Percentiles rank a stretch among this genome's conserved stretches.
These are phyloP conservation scores for Corythornis madagascariensis DNA, from an alignment of 2,113 vertebrate genomes.

Conservation along the genomic window DNA sequence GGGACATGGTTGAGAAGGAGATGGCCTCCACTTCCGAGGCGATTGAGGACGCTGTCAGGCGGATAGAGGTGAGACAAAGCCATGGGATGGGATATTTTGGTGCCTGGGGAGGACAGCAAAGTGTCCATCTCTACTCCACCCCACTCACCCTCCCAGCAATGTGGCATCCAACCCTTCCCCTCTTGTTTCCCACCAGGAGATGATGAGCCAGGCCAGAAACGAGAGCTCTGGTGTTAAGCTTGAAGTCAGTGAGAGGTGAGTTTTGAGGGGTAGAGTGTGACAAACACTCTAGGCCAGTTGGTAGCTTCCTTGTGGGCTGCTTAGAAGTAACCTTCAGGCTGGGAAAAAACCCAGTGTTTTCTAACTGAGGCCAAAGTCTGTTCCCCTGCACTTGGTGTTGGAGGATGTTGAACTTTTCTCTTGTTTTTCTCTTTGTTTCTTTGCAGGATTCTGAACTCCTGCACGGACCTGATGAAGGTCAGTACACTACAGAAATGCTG, in stretches of 20 bases:
- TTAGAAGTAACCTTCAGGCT: neutral
- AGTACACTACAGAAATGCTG: neutral
- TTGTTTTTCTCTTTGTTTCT: neutral
- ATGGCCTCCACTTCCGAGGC: conserved; percentile 93
- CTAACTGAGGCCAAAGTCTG: neutral
- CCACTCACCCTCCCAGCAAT: rapidly evolving
- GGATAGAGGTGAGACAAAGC: conserved; percentile 86
- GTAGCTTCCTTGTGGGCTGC: neutral
- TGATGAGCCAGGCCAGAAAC: conserved; percentile 94
- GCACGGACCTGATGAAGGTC: conserved; percentile 98
- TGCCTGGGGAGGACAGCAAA: neutral
- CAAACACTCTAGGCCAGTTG: rapidly evolving
- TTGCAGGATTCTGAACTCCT: conserved; percentile 89
- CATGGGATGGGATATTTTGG: neutral
- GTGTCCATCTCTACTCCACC: neutral
- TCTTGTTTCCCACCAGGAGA: conserved; percentile 78
- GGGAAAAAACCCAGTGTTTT: neutral
- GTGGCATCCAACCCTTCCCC: neutral
- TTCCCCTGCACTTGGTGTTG: rapidly evolving
- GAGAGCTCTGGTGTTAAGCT: conserved; percentile 90
- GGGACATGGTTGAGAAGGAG: conserved; percentile 96
- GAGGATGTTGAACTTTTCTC: neutral
- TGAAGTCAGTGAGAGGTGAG: conserved; percentile 96
- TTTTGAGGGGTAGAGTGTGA: neutral
- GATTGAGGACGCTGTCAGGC: conserved; percentile 91